phyloP scores from a whole-genome alignment of 2,888 invertebrate genomes.

The Tenthredo distinguenda region DNA sequence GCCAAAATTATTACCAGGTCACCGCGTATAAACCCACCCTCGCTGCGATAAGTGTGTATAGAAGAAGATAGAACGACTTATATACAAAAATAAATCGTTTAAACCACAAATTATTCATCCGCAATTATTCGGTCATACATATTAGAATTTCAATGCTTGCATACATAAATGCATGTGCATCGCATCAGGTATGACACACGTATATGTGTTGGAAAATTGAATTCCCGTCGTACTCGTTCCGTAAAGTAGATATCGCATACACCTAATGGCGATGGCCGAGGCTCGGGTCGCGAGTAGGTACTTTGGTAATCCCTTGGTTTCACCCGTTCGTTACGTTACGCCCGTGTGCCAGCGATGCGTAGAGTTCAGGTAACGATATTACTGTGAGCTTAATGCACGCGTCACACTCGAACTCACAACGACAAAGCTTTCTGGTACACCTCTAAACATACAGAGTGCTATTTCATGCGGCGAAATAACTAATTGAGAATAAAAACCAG shows the following conservation, averaged over 20 bases:
- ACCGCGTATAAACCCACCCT: not conserved
- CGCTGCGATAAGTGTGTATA: too few relatives aligned
- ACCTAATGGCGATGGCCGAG: slow-evolving; percentile 38
- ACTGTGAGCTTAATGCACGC: slow-evolving; percentile 47
- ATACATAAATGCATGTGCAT: too few relatives aligned
- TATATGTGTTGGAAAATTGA: slow-evolving; percentile 22
- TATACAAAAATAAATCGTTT: too few relatives aligned
- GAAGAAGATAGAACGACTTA: too few relatives aligned
- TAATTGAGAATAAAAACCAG: not conserved
- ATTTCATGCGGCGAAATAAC: not conserved
- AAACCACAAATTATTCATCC: too few relatives aligned
- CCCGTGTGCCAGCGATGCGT: slow-evolving; percentile 38
- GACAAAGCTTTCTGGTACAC: slow-evolving; percentile 26
- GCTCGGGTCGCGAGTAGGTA: slow-evolving; percentile 36
- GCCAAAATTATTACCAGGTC: slow-evolving; percentile 41
- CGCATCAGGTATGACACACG: too few relatives aligned
- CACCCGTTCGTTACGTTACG: slow-evolving; percentile 28
- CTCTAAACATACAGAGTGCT: slow-evolving; percentile 19
- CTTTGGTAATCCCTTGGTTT: slow-evolving; percentile 51
- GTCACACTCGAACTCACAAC: slow-evolving; percentile 45
- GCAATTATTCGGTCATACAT: too few relatives aligned
- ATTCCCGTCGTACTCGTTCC: slow-evolving; percentile 32
- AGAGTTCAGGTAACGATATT: slow-evolving; percentile 45
- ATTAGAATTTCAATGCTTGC: too few relatives aligned
- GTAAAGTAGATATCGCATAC: slow-evolving; percentile 32